Evolutionary conservation across 2,113 vertebrate species (phyloP).

Genomic region (Blennius ocellaris): DNA sequence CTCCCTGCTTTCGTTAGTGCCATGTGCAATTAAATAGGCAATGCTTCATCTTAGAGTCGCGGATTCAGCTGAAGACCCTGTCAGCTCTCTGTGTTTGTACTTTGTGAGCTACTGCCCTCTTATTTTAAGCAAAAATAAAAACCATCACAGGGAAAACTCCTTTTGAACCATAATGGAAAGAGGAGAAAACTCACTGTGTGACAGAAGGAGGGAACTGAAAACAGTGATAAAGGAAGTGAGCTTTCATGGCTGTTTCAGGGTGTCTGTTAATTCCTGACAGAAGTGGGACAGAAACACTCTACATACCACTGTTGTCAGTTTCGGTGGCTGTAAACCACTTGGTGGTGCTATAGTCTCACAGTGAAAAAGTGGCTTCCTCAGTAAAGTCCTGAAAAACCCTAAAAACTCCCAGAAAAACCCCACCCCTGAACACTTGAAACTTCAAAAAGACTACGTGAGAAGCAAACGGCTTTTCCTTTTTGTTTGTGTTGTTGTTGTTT

Average conservation of each 20-base stretch:
- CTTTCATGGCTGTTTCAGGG: constrained; percentile 64
- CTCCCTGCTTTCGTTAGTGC: constrained; percentile 24
- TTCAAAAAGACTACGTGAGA: constrained; percentile 65
- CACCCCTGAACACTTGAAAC: constrained; percentile 45
- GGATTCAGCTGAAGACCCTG: constrained; percentile 33
- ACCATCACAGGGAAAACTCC: constrained; percentile 18
- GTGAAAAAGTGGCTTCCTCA: constrained; percentile 71
- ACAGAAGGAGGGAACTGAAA: neutral
- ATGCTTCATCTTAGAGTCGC: constrained; percentile 30
- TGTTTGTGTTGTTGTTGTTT: neutral
- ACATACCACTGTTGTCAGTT: constrained; percentile 33
- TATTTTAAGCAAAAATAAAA: constrained; percentile 5
- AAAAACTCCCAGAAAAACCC: constrained; percentile 35
- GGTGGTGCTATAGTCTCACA: constrained; percentile 81
- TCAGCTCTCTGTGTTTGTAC: constrained; percentile 3
- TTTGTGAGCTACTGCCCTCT: constrained; percentile 9
- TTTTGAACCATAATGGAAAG: constrained; percentile 9
- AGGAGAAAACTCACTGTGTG: neutral
- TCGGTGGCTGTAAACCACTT: constrained; percentile 72
- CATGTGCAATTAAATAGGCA: constrained; percentile 41
- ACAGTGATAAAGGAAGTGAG: constrained; percentile 3
- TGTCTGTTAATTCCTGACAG: constrained; percentile 60
- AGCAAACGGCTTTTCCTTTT: constrained; percentile 49
- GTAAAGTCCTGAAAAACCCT: constrained; percentile 57
- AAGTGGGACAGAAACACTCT: constrained; percentile 35